These are phyloP conservation scores for Didymodactylos carnosus DNA, from an alignment of 2,888 invertebrate species.

Conservation along the genomic window DNA sequence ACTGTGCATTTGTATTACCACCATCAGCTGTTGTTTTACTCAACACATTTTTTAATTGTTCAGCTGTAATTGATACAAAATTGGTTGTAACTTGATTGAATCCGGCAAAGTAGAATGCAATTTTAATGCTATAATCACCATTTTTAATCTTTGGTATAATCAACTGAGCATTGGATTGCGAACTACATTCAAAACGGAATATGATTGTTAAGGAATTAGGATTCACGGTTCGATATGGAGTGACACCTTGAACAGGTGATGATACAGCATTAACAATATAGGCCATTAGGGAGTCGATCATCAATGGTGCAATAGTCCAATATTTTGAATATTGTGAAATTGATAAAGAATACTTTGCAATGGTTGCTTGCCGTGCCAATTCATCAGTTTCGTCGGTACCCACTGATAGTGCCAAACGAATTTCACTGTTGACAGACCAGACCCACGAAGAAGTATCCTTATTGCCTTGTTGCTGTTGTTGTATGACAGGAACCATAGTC, in stretches of 20 bases:
- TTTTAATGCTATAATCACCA: not conserved
- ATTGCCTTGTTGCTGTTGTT: too few species aligned
- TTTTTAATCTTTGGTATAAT: not conserved
- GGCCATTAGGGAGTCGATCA: not conserved
- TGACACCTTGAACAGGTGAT: not conserved
- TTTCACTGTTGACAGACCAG: not conserved
- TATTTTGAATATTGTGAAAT: not conserved
- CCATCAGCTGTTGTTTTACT: not conserved
- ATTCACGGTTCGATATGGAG: not conserved
- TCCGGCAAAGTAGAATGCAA: not conserved
- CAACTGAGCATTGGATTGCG: not conserved
- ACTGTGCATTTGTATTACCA: not conserved
- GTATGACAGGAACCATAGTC: not conserved
- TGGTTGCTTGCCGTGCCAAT: not conserved
- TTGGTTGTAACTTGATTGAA: not conserved
- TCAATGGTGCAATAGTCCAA: not conserved
- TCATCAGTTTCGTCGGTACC: not conserved
- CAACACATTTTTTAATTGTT: not conserved
- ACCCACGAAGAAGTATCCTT: not conserved
- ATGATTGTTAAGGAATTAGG: not conserved
- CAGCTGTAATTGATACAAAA: not conserved
- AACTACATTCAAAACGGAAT: not conserved
- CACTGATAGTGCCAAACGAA: not conserved
- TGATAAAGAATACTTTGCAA: not conserved
- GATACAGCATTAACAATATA: not conserved